These are phyloP conservation scores for Hipposideros larvatus DNA, from an alignment of 2,797 vertebrate genomes.

Conservation along the genomic window DNA sequence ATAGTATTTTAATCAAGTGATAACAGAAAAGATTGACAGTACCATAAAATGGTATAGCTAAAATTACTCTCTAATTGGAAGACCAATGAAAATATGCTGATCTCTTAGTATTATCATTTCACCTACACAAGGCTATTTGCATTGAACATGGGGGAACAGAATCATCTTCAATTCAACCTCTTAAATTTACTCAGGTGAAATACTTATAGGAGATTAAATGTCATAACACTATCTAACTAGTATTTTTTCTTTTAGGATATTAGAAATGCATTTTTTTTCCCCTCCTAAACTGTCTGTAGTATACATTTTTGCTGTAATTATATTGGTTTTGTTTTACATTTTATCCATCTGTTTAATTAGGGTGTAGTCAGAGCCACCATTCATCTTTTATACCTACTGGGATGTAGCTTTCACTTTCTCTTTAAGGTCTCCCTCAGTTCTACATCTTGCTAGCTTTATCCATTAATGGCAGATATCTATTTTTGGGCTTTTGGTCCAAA, in stretches of 20 bases:
- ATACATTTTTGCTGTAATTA: conserved; percentile 18
- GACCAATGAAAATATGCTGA: conserved; percentile 52
- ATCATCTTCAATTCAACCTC: conserved; percentile 40
- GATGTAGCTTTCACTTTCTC: not conserved
- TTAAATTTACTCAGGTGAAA: conserved; percentile 44
- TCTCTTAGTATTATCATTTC: conserved; percentile 32
- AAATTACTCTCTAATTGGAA: conserved; percentile 61
- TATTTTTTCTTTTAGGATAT: conserved; percentile 1
- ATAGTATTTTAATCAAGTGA: conserved; percentile 58
- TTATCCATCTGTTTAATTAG: conserved; percentile 4
- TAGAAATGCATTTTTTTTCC: conserved; percentile 36
- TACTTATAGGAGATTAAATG: not conserved
- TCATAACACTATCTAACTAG: not conserved
- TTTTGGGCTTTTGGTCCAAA: not conserved
- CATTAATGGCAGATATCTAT: not conserved
- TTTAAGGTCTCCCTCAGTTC: conserved; percentile 25
- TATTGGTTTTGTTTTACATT: conserved; percentile 18
- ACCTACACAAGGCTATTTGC: conserved; percentile 25
- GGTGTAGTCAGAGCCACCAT: not conserved
- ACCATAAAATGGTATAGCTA: conserved; percentile 20
- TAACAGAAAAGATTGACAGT: conserved; percentile 46
- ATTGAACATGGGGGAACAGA: not conserved
- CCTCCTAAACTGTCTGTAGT: not conserved
- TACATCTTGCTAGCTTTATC: not conserved
- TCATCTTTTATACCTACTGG: not conserved